These are phyloP conservation scores for Eilema depressum DNA, from an alignment of 2,888 invertebrate species.

Conservation along the genomic window DNA sequence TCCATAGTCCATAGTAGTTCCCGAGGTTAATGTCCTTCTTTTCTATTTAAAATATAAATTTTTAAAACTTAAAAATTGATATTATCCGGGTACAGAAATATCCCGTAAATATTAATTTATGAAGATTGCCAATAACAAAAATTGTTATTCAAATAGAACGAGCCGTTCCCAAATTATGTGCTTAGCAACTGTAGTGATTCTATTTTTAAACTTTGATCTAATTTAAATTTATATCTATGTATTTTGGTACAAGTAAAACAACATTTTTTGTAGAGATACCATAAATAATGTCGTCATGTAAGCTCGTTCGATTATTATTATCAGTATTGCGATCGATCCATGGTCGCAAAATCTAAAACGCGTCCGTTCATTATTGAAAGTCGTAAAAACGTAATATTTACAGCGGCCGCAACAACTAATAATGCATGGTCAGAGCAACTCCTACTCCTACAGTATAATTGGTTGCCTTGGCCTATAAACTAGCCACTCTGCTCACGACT, in stretches of 20 bases:
- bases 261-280: not conserved
- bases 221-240: not conserved
- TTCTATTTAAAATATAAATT: no score
- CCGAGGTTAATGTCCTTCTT: no score
- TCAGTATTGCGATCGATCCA: constrained; percentile 20
- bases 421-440: constrained; percentile 56
- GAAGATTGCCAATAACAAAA: not conserved
- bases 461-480: constrained; percentile 84
- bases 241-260: not conserved
- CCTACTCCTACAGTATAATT: constrained; percentile 70
- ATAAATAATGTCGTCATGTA: not conserved
- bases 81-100: no score
- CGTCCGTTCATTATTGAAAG: constrained; percentile 48
- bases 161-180: not conserved
- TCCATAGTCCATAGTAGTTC: no score
- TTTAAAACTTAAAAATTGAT: no score
- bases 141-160: not conserved
- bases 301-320: not conserved
- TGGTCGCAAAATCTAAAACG: constrained; percentile 32
- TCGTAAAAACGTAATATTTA: constrained; percentile 60
- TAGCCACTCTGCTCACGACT: constrained; percentile 70
- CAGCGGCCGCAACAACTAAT: constrained; percentile 45
- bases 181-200: not conserved
- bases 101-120: no score
- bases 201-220: not conserved